phyloP scores from a whole-genome alignment of 2,888 invertebrate species.

The Tuta absoluta region DNA sequence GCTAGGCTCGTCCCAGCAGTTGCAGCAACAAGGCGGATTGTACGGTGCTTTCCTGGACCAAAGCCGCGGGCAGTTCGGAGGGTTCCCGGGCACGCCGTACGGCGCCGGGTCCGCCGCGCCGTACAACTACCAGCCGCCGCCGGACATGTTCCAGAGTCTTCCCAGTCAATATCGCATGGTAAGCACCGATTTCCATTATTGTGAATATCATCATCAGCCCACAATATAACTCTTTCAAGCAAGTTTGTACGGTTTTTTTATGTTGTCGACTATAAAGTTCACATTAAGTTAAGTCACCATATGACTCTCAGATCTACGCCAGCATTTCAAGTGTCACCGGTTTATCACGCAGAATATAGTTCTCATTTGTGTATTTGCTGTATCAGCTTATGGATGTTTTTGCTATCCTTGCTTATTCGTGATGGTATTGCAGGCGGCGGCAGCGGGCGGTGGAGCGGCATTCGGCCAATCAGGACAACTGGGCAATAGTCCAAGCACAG shows the following conservation, averaged over 20 bases:
- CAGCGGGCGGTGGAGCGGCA: conserved; percentile 83
- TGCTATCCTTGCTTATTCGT: too few relatives aligned
- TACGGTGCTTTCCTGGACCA: conserved; percentile 92
- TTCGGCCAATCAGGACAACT: conserved; percentile 91
- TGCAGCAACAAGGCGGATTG: conserved; percentile 87
- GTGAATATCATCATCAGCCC: too few relatives aligned
- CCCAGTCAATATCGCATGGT: conserved; percentile 77
- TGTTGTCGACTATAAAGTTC: too few relatives aligned
- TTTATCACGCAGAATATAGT: too few relatives aligned
- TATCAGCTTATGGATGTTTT: too few relatives aligned
- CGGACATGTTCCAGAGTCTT: conserved; percentile 76
- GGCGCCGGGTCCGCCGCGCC: conserved; percentile 85
- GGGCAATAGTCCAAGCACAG: conserved; percentile 91
- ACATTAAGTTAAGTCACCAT: too few relatives aligned
- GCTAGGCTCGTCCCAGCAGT: conserved; percentile 78
- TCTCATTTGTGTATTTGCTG: too few relatives aligned
- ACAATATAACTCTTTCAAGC: too few relatives aligned
- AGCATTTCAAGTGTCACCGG: too few relatives aligned
- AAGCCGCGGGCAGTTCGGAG: conserved; percentile 89
- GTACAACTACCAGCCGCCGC: conserved; percentile 89
- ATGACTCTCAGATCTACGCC: too few relatives aligned
- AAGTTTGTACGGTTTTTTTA: too few relatives aligned
- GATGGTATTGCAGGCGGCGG: conserved; percentile 56
- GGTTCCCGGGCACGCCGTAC: conserved; percentile 87
- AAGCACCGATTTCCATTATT: conserved; percentile 38